Evolutionary conservation across 2,888 invertebrate genomes (phyloP), one percentile per base, ranked within the genome.

Genomic region (Eugnorisma glareosa): DNA sequence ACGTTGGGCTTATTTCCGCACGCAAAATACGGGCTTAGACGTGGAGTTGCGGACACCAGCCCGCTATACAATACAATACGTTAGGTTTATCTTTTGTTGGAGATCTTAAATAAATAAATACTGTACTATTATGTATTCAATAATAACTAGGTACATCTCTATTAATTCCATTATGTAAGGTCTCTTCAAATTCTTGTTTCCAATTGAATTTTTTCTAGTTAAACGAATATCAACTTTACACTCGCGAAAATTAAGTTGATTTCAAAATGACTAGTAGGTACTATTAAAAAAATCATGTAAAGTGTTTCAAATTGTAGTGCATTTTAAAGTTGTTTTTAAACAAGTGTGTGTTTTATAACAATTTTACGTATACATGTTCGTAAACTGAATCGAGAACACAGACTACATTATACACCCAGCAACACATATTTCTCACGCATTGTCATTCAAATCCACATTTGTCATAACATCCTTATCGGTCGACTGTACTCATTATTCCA

Each of bases 381-480:
- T 35, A 35, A 24, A 63, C 21, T 24, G 4, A 24, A 64, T 4
- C 8, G 15, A 64, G 8, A 40, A 28, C 64, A 15, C 63, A 40
- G 64, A 64, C 40, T 64, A 64, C n/a, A 40, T 10, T 40, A 40
- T 63, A 70, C 67, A 70, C 57, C n/a, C 21, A 28, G 7, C 59
- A 59, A 71, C 81, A 71, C 43, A 75, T 66, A 45, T 80, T 73
- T 71, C 71, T 54, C 67, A 71, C 75, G 84, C 68, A 51, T 54
- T 40, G 67, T 75, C 45, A 69, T 43, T 67, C 43, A 69, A 69
- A 75, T 61, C 31, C 43, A 63, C 43, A 72, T 35, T 71, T 28
- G 66, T 66, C 54, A 68, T 31, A 67, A 75, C 48, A 67, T 48
- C 18, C 51, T 63, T 81, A 84, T 81, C 76, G 15, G 75, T 37